phyloP scores from a whole-genome alignment of 2,113 vertebrate genomes.

The Siniperca chuatsi region DNA sequence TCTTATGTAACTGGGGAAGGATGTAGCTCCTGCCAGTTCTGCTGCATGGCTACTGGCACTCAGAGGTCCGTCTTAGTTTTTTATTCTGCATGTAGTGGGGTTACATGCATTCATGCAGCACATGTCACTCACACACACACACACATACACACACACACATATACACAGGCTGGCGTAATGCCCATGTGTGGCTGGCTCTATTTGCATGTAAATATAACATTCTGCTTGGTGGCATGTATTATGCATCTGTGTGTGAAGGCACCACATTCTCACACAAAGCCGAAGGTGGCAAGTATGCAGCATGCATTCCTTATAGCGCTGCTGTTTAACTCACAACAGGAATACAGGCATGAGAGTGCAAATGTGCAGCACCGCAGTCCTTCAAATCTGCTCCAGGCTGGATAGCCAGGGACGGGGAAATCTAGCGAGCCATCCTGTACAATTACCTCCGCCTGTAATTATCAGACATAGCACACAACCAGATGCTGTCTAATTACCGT shows the following conservation, averaged over 20 bases:
- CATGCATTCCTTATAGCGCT: constrained; percentile 47
- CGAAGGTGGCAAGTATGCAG: constrained; percentile 49
- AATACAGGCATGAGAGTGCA: constrained; percentile 35
- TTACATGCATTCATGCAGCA: constrained; percentile 36
- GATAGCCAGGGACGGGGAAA: constrained; percentile 11
- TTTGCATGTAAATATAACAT: constrained; percentile 54
- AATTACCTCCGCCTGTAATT: constrained; percentile 65
- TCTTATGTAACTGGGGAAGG: constrained; percentile 81
- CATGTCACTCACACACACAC: constrained; percentile 9
- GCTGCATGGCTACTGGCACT: constrained; percentile 71
- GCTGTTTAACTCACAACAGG: constrained; percentile 38
- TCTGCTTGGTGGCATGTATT: constrained; percentile 47
- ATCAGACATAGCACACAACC: constrained; percentile 52
- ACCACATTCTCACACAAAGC: constrained; percentile 41
- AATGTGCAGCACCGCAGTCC: constrained; percentile 56
- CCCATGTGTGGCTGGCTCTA: background rate
- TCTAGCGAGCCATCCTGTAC: constrained; percentile 43
- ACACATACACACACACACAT: background rate
- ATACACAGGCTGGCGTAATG: constrained; percentile 9
- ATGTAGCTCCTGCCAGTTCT: constrained; percentile 79
- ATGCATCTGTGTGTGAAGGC: constrained; percentile 27
- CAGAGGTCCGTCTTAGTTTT: constrained; percentile 45
- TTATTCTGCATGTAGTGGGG: constrained; percentile 16
- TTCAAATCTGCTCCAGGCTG: constrained; percentile 45
- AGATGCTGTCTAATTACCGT: constrained; percentile 72